Conservation (phyloP, 1,140 invertebrate species). For the Homarus americanus region DNA sequence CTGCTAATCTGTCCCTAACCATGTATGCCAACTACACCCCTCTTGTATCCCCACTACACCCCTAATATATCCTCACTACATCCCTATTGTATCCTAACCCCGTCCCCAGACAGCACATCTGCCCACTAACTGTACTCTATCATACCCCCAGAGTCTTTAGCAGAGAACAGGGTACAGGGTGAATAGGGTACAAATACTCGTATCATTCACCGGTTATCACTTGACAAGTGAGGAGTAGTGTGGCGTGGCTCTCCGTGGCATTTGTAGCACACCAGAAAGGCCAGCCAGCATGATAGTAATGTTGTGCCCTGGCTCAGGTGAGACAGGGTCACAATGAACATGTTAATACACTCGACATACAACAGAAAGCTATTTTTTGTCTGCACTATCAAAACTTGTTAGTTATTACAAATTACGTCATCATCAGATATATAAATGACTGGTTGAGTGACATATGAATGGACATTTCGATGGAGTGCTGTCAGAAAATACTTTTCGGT, state of each 20-base stretch:
- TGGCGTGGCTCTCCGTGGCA: neutral
- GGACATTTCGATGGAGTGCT: neutral
- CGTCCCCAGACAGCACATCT: neutral
- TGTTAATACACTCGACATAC: too few species aligned
- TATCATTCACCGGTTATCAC: neutral
- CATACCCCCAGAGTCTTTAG: neutral
- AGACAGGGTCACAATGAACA: too few species aligned
- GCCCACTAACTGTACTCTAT: neutral
- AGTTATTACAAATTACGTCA: neutral
- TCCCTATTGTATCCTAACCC: neutral
- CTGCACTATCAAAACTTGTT: neutral
- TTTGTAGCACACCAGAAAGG: neutral
- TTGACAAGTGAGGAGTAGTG: neutral
- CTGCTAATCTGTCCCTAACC: too few species aligned
- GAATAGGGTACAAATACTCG: neutral
- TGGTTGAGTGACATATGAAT: neutral
- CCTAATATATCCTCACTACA: too few species aligned
- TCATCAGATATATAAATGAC: neutral
- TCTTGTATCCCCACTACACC: too few species aligned
- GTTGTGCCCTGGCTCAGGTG: neutral
- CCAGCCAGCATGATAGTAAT: neutral
- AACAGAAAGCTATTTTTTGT: too few species aligned
- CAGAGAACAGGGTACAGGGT: neutral
- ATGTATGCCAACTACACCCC: too few species aligned
- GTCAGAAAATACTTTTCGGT: neutral